A percentile compares a stretch with the other conserved stretches of the same genome.
Conservation (phyloP, 2,797 vertebrate species). For the Thunnus albacares region DNA sequence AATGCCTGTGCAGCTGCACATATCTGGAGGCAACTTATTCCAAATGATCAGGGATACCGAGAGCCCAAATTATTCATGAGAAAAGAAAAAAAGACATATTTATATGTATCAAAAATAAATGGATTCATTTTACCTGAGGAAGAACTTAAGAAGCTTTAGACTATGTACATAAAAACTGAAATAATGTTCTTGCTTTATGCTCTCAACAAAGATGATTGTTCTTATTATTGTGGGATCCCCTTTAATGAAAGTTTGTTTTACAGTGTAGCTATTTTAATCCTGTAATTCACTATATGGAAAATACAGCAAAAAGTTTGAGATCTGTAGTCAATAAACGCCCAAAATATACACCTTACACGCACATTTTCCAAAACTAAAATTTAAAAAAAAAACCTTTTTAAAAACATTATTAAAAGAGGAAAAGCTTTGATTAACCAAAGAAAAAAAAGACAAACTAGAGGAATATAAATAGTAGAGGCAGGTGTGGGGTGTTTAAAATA, state of each 20-base stretch:
- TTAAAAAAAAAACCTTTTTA: not conserved
- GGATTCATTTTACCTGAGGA: conserved; percentile 21
- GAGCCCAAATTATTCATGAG: not conserved
- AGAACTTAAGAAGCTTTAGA: conserved; percentile 20
- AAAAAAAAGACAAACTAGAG: not conserved
- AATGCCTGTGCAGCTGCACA: not conserved
- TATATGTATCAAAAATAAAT: conserved; percentile 9
- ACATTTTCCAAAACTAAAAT: not conserved
- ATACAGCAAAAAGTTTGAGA: not conserved
- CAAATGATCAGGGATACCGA: not conserved
- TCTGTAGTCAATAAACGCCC: conserved; percentile 5
- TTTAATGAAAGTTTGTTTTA: not conserved
- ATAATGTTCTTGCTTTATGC: not conserved
- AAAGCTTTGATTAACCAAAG: not conserved
- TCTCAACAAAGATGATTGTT: not conserved
- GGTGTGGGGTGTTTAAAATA: conserved; percentile 34
- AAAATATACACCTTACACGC: not conserved
- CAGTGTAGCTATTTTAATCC: not conserved
- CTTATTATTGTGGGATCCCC: not conserved
- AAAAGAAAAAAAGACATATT: not conserved
- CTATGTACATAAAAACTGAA: conserved; percentile 40
- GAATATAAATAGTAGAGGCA: conserved; percentile 56
- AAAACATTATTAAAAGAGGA: not conserved
- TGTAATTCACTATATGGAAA: not conserved
- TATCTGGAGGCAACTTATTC: not conserved